Conservation (phyloP, 2,113 vertebrate genomes). For the Ictidomys tridecemlineatus region DNA sequence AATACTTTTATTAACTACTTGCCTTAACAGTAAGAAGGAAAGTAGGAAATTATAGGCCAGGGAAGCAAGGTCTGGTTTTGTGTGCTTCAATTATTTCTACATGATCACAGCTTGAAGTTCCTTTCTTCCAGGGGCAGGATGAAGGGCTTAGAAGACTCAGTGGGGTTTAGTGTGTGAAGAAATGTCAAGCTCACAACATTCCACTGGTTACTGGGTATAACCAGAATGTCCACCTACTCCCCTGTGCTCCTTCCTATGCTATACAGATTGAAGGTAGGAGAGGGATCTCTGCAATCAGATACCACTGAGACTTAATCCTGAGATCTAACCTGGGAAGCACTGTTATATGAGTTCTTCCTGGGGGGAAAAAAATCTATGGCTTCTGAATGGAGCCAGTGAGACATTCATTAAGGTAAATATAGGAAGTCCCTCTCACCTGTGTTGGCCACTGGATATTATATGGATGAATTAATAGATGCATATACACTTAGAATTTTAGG, state of each 20-base stretch:
- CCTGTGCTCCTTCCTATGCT: background rate
- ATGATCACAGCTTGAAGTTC: slow-evolving; percentile 15
- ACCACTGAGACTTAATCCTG: background rate
- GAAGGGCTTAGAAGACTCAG: background rate
- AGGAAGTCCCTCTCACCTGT: background rate
- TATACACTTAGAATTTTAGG: background rate
- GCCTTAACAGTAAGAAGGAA: background rate
- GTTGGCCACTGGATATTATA: background rate
- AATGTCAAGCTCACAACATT: background rate
- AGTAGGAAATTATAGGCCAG: slow-evolving; percentile 49
- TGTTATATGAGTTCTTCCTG: background rate
- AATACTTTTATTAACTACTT: slow-evolving; percentile 62
- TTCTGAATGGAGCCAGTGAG: background rate
- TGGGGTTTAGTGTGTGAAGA: background rate
- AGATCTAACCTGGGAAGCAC: background rate
- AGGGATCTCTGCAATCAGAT: background rate
- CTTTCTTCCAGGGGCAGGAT: background rate
- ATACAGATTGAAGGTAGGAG: background rate
- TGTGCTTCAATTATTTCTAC: background rate
- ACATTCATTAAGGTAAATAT: background rate
- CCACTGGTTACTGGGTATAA: background rate
- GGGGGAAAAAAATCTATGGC: background rate
- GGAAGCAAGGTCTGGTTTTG: slow-evolving; percentile 6
- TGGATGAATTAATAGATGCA: background rate
- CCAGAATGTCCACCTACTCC: background rate